Evolutionary conservation across 2,888 invertebrate species (phyloP).

Genomic region (Tridacna crocea): DNA sequence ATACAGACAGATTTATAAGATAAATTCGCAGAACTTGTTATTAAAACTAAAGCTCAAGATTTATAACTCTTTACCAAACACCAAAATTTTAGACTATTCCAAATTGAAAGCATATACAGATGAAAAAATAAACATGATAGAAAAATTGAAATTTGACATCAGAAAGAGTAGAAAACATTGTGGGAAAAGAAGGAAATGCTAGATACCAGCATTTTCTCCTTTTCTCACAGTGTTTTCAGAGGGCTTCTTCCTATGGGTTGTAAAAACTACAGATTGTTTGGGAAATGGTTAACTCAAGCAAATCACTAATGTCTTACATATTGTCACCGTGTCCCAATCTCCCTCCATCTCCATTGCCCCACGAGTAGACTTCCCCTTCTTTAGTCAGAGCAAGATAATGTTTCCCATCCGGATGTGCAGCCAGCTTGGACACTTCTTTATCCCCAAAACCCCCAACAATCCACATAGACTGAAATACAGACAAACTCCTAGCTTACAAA

Average conservation of each 20-base stretch:
- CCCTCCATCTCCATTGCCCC: slow-evolving; percentile 98
- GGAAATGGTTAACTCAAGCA: not conserved
- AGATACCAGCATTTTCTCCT: no score
- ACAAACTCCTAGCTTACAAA: not conserved
- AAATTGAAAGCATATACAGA: no score
- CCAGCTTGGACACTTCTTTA: slow-evolving; percentile 91
- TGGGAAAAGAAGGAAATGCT: not conserved
- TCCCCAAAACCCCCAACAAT: slow-evolving; percentile 88
- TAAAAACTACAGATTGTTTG: no score
- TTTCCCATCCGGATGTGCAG: slow-evolving; percentile 97
- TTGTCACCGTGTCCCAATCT: slow-evolving; percentile 94
- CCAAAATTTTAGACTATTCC: no score
- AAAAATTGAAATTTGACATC: not conserved
- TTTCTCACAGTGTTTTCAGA: no score
- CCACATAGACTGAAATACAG: slow-evolving; percentile 84
- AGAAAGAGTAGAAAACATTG: not conserved
- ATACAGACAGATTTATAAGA: no score
- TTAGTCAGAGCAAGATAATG: slow-evolving; percentile 95
- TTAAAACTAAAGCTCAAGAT: no score
- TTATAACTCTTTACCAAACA: no score
- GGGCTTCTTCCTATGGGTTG: no score
- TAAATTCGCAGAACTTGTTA: no score
- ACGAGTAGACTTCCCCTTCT: slow-evolving; percentile 97
- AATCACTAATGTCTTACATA: slow-evolving; percentile 85
- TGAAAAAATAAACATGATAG: not conserved